Evolutionary conservation across 2,797 vertebrate species (phyloP), one percentile per base, ranked within the genome.

Genomic region (Gymnothorax reevesii): DNA sequence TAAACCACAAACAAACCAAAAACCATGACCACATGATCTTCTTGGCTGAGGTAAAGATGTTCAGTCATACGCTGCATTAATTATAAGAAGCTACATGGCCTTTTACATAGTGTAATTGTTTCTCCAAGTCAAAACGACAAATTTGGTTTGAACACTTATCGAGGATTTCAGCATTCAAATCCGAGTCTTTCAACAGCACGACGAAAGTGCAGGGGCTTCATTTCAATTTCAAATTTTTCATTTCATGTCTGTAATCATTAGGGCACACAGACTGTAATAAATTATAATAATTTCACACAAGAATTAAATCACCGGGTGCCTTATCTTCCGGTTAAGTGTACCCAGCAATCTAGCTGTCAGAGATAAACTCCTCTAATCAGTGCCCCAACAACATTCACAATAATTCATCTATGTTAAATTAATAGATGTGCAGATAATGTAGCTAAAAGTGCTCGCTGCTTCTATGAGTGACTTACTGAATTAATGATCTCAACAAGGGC

Each of bases 321-420:
- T 94, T 95, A 97, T 97, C 57, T 90, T 96, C 96, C 93, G 95
- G 93, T 95, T 42, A 42, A 42, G 95, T 95, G 95, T 97, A 97
- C 96, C 97, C 97, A 97, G 95, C 97, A 99, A 99, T 99, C 98
- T 98, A 97, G 96, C 97, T 99, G 98, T 99, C 98, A 99, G 96
- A 97, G 95, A 96, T 96, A 97, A 97, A 98, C 96, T 96, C 96
- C 95, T 95, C 97, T 97, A 98, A 99, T 99, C 98, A 98, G 96
- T 96, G 97, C 97, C 97, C 95, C 93, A 97, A 97, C 8, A 98
- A 98, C 97, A 98, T 97, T 98, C 97, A 96, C 97, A 97, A 98
- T 98, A 98, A 98, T 98, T 98, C 98, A 97, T 97, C 97, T 97
- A 97, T 96, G 97, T 97, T 98, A 97, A 99, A 99, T 98, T 97